phyloP scores from a whole-genome alignment of 2,888 invertebrate genomes.

The Congeria kusceri region DNA sequence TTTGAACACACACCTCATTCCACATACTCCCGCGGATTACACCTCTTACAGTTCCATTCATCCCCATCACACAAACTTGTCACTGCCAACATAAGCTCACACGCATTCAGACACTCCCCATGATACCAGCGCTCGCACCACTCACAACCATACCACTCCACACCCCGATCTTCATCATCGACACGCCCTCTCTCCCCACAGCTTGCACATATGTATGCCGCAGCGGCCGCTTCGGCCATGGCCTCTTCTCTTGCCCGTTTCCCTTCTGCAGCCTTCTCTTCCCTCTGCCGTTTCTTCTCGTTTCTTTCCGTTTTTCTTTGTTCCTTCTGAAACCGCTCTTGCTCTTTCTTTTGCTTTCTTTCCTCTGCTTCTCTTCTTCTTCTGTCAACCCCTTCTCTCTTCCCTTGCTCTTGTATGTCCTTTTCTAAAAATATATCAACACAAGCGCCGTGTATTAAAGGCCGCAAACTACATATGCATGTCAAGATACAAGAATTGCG shows the following conservation, averaged over 20 bases:
- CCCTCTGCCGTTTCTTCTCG: neutral
- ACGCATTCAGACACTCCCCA: neutral
- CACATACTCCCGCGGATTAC: too few relatives aligned
- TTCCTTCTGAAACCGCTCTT: neutral
- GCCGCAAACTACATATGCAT: neutral
- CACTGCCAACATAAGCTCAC: neutral
- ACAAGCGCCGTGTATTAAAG: neutral
- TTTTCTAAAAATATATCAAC: neutral
- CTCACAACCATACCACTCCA: slow-evolving; percentile 11
- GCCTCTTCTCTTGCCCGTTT: neutral
- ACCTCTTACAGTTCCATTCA: too few relatives aligned
- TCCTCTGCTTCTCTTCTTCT: neutral
- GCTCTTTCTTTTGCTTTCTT: neutral
- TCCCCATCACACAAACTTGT: neutral
- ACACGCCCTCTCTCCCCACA: slow-evolving; percentile 4
- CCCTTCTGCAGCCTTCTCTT: neutral
- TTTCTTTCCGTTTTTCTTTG: neutral
- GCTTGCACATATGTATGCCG: too few relatives aligned
- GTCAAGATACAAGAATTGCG: too few relatives aligned
- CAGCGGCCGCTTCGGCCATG: neutral
- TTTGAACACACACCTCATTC: too few relatives aligned
- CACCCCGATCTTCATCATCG: neutral
- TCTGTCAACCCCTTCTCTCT: neutral
- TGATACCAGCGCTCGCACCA: slow-evolving; percentile 8
- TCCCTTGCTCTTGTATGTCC: slow-evolving; percentile 1